Conservation (phyloP, 2,797 vertebrate genomes). For the Macrochelys suwanniensis region DNA sequence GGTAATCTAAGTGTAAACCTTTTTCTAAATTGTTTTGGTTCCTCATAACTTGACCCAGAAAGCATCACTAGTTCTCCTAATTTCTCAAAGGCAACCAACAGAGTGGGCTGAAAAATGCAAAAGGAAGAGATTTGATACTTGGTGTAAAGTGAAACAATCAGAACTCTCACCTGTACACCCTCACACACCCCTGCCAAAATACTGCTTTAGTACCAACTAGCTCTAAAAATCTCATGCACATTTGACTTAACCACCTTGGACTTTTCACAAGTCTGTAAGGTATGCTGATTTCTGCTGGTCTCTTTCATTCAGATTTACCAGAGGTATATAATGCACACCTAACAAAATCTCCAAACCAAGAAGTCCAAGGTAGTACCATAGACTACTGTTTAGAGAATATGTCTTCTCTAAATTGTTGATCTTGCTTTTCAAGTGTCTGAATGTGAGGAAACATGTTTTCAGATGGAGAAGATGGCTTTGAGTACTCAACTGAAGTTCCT, state of each 20-base stretch:
- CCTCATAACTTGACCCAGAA: neutral
- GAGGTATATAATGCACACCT: neutral
- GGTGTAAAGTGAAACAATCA: neutral
- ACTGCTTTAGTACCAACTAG: neutral
- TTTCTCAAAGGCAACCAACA: neutral
- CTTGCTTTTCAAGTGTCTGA: conserved; percentile 1
- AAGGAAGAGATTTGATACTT: neutral
- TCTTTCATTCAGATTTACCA: conserved; percentile 7
- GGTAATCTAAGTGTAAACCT: neutral
- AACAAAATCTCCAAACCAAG: neutral
- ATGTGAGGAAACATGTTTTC: neutral
- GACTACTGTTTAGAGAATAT: neutral
- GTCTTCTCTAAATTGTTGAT: neutral
- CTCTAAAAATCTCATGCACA: neutral
- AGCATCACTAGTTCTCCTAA: neutral
- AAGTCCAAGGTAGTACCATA: neutral
- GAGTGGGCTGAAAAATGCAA: neutral
- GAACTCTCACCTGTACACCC: neutral
- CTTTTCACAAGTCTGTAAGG: neutral
- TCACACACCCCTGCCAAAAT: neutral
- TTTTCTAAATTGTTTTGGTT: neutral
- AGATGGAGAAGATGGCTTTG: neutral
- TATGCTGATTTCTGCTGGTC: neutral
- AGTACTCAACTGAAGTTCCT: neutral
- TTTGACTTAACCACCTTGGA: neutral